A percentile compares a stretch with the other conserved stretches of the same genome.
These are phyloP conservation scores for Schmidtea mediterranea DNA, from an alignment of 1,140 invertebrate genomes.

Conservation along the genomic window DNA sequence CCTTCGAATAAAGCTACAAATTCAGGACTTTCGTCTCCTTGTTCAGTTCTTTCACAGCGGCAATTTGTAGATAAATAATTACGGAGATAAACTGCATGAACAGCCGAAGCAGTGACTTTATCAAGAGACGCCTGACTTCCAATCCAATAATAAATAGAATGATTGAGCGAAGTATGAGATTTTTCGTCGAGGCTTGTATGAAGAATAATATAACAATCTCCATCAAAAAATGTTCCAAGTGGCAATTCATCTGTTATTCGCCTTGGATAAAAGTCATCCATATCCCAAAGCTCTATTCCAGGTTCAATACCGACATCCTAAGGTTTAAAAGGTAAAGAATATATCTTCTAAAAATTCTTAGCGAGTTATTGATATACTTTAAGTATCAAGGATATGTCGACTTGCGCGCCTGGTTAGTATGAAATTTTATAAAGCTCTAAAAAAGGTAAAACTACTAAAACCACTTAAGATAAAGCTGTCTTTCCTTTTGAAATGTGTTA, in stretches of 20 bases:
- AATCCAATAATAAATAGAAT: slow-evolving; percentile 98
- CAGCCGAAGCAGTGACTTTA: slow-evolving; percentile 88
- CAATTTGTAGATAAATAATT: slow-evolving; percentile 78
- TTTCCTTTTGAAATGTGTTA: no score
- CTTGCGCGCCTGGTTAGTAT: no score
- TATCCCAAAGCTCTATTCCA: slow-evolving; percentile 6
- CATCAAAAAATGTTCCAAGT: slow-evolving; percentile 93
- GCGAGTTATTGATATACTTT: no score
- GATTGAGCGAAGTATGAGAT: slow-evolving; percentile 34
- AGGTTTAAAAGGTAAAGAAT: no score
- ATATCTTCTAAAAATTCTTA: no score
- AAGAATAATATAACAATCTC: slow-evolving; percentile 88
- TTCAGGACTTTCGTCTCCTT: slow-evolving; percentile 75
- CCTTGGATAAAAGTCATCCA: slow-evolving; percentile 18
- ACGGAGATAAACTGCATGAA: slow-evolving; percentile 86
- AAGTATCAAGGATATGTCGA: no score
- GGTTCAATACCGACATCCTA: not conserved
- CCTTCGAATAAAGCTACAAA: slow-evolving; percentile 70
- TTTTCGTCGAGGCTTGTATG: slow-evolving; percentile 53
- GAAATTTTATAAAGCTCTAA: no score
- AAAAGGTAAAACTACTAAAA: no score
- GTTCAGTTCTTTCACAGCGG: slow-evolving; percentile 88
- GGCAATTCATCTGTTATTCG: slow-evolving; percentile 15
- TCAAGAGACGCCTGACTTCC: slow-evolving; percentile 76
- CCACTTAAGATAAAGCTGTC: no score